phyloP scores from a whole-genome alignment of 2,113 vertebrate species.

The Lutjanus erythropterus region DNA sequence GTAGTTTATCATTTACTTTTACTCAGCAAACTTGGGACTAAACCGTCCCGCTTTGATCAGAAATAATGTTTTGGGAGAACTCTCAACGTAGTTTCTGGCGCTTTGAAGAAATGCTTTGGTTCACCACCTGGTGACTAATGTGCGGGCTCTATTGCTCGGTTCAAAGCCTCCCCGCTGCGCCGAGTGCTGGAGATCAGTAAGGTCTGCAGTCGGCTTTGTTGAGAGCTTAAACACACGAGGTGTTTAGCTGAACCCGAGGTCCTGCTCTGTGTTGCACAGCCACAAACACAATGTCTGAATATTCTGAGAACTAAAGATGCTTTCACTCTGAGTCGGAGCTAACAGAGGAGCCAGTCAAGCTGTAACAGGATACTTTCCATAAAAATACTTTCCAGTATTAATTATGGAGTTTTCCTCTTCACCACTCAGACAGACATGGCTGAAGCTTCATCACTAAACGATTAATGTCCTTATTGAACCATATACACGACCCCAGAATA shows the following conservation, averaged over 20 bases:
- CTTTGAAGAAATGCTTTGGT: constrained; percentile 73
- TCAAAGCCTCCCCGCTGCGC: constrained; percentile 72
- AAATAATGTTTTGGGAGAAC: constrained; percentile 58
- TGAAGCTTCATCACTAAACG: background rate
- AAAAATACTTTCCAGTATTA: constrained; percentile 52
- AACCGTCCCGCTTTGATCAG: constrained; percentile 26
- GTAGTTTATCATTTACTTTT: constrained; percentile 8
- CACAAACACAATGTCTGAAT: constrained; percentile 23
- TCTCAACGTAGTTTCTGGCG: constrained; percentile 18
- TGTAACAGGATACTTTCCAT: constrained; percentile 34
- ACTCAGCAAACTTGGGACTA: background rate
- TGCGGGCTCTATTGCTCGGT: constrained; percentile 50
- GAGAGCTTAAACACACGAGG: constrained; percentile 61
- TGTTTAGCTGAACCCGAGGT: constrained; percentile 35
- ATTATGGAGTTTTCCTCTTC: background rate
- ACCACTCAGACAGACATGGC: background rate
- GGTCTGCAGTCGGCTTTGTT: constrained; percentile 57
- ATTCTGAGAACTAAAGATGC: constrained; percentile 26
- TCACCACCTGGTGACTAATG: constrained; percentile 64
- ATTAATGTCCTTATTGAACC: background rate
- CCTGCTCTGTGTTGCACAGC: constrained; percentile 17
- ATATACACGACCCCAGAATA: background rate
- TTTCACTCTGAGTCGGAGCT: constrained; percentile 39
- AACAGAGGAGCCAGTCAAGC: constrained; percentile 49
- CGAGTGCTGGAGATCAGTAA: constrained; percentile 51